Conservation (phyloP, 2,797 vertebrate species). For the Taeniopygia guttata region DNA sequence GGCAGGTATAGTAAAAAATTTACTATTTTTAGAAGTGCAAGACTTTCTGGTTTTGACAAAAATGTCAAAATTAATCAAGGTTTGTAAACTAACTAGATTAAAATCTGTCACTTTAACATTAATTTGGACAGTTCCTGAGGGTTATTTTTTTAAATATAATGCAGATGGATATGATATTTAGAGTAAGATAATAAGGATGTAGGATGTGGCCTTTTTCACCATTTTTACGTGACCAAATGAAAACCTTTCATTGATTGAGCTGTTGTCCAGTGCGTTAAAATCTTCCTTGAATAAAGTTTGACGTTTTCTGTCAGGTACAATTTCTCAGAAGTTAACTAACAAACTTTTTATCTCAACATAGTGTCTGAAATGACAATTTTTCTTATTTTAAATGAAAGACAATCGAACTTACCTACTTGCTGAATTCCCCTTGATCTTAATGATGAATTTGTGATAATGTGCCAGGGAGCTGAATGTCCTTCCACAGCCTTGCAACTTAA, state of each 20-base stretch:
- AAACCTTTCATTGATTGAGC: background rate
- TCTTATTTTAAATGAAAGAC: conserved; percentile 14
- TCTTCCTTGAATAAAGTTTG: background rate
- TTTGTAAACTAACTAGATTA: conserved; percentile 33
- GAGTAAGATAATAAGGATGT: background rate
- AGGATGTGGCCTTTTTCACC: background rate
- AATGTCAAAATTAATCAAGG: conserved; percentile 10
- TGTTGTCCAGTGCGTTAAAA: background rate
- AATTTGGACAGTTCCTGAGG: background rate
- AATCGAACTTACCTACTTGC: background rate
- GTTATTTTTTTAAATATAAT: background rate
- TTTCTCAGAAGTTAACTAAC: conserved; percentile 2
- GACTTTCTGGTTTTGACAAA: conserved; percentile 26
- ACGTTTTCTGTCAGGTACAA: background rate
- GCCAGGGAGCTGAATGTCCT: background rate
- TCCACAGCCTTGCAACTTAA: background rate
- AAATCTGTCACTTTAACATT: conserved; percentile 40
- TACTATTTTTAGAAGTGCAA: conserved; percentile 7
- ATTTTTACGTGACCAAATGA: background rate
- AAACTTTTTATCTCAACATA: background rate
- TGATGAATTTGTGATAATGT: conserved; percentile 17
- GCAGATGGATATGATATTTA: conserved; percentile 10
- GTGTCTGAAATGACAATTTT: background rate
- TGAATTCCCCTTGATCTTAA: conserved; percentile 21
- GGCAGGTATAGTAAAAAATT: background rate